These are phyloP conservation scores for Stomatorhinus ivindoensis DNA, from an alignment of 2,113 vertebrate genomes.

Conservation along the genomic window DNA sequence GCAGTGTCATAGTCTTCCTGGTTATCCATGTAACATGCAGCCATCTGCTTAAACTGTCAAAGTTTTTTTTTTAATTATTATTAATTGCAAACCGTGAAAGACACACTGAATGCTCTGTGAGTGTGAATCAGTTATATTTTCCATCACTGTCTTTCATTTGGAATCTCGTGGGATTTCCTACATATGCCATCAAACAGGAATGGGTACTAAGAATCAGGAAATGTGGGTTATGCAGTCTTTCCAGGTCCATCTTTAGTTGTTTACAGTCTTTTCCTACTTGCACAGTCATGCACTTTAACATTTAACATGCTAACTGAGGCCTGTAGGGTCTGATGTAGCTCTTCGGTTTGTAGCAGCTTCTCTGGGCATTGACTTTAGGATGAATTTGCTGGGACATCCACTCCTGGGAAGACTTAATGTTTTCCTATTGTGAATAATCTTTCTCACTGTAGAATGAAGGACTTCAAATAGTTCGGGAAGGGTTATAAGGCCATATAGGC, in stretches of 20 bases:
- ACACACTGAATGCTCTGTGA: neutral
- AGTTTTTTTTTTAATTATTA: neutral
- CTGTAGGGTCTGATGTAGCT: neutral
- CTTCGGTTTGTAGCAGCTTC: neutral
- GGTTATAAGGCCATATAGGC: neutral
- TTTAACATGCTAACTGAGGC: neutral
- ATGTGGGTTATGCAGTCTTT: neutral
- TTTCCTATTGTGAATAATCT: neutral
- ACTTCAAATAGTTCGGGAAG: neutral
- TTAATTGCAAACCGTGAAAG: neutral
- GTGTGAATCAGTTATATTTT: neutral
- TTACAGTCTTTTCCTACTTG: neutral
- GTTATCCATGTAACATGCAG: neutral
- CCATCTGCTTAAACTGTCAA: neutral
- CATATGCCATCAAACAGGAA: neutral
- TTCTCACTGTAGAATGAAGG: neutral
- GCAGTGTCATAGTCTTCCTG: neutral
- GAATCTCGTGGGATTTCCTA: neutral
- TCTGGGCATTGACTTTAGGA: neutral
- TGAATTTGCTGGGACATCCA: neutral
- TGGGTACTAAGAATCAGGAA: neutral
- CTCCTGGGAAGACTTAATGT: neutral
- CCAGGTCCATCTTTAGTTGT: neutral
- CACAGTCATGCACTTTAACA: neutral
- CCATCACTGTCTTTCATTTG: neutral